Base-by-base conservation (phyloP, 2,888 invertebrate species). In the Villa cingulata region DNA sequence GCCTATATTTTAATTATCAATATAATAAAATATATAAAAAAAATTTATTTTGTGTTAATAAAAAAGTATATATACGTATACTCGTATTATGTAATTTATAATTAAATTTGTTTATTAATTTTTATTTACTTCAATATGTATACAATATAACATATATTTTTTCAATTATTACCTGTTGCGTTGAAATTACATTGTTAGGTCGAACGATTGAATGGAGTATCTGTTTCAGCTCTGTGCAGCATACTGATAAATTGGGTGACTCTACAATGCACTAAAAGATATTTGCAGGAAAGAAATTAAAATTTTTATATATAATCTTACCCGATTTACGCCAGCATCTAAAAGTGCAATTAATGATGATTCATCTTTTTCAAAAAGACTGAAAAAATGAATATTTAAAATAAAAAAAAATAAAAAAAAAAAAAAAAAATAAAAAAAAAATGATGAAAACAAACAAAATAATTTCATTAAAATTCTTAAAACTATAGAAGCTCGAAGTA, bases 321-420 rank as follows among this genome's bases (percentile, higher is more conserved):
- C 92, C 78, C 88, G 79, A 72, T 85, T 86, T 70, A 84, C 90
- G 60, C 92, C 92, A 59, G 83, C 80, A 64, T 88, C 86, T 59
- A 91, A 72, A 58, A 86, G 77, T 56, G 83, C 79, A 59, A 83
- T 73, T 53, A 88, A 76, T 37, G 77, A 78, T 54, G 83, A 78
- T 64, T 90, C 90, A 62, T 88, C 85, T 66, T 84, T 87, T 58
- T 89, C 83, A 61, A 83, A 83, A 58, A 78, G 78, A 68, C 90
- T 90, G 74, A 41, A 79, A 77, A 64, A n/a, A n/a, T n/a, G n/a
- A n/a, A n/a, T n/a, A n/a, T n/a, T n/a, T n/a, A n/a, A n/a, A n/a
- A n/a, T n/a, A n/a, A n/a, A n/a, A n/a, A n/a, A n/a, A n/a, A n/a
- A n/a, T n/a, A n/a, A 62, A 56, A 71, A 68, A 62, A 54, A 51